Conservation (phyloP, 1,140 invertebrate genomes). For the Ceratosolen fusciceps region DNA sequence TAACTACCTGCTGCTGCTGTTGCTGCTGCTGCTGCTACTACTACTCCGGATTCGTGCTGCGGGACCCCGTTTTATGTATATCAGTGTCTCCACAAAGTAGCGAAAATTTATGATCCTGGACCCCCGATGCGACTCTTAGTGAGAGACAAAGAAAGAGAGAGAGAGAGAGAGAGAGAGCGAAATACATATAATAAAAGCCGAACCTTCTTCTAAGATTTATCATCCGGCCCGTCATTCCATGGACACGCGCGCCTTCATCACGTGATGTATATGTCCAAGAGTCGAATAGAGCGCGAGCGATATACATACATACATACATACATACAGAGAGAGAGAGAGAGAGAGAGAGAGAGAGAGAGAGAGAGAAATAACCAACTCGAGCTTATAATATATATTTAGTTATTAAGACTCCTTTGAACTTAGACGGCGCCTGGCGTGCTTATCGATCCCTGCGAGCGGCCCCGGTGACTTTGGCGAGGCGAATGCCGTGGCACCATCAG, state of each 20-base stretch:
- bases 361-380: background rate
- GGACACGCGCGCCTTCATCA: background rate
- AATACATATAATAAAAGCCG: slow-evolving; percentile 22
- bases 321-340: too few relatives aligned
- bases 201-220: background rate
- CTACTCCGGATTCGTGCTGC: background rate
- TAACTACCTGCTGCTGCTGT: too few relatives aligned
- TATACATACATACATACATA: too few relatives aligned
- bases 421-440: slow-evolving; percentile 24
- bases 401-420: slow-evolving; percentile 4
- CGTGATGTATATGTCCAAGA: too few relatives aligned
- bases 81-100: slow-evolving; percentile 24
- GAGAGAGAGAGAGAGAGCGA: too few relatives aligned
- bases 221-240: background rate
- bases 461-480: slow-evolving; percentile 8
- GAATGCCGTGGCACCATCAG: slow-evolving; percentile 52
- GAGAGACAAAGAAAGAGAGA: too few relatives aligned
- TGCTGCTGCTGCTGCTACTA: background rate
- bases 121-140: background rate
- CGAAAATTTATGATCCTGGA: slow-evolving; percentile 34
- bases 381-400: background rate
- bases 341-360: background rate
- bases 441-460: slow-evolving; percentile 48
- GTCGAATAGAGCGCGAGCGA: too few relatives aligned
- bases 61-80: background rate